Base-by-base conservation (phyloP, 1,140 invertebrate genomes). In the Drosophila orosa region DNA sequence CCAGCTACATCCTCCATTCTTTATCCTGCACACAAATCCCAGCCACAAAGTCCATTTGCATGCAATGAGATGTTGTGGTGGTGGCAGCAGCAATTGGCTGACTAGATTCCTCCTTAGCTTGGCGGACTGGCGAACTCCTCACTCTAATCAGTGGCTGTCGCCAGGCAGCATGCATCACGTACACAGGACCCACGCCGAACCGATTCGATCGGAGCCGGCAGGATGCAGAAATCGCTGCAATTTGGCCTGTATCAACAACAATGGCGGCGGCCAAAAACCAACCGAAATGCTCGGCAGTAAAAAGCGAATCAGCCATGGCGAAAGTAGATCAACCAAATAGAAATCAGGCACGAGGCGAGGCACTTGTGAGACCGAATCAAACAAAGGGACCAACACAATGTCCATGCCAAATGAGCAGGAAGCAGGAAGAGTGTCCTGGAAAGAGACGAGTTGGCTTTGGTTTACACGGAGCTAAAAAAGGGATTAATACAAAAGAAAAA, bases 231-330 rank as follows among this genome's bases (percentile, higher is more conserved):
- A 65, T 71, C 67, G 72, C 58, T 86, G 79, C 84, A 89, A 80
- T 86, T 86, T 83, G 84, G 69, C 79, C 65, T 76, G 66, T 57
- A 83, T 69, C 74, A 69, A 77, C 74, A 78, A 78, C 74, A 78
- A 77, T 71, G 42, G 40, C 37, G 37, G 69, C 27, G 54, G 45
- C 68, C 71, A 59, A 77, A 82, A 76, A 78, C 68, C 72, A 84
- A 74, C 40, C 76, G 19, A 63, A 85, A 73, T 68, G 71, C 63
- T 65, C 71, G 66, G 45, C 71, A 75, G 73, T 66, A 77, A 80
- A 78, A 84, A 72, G 65, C 69, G 68, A 86, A 86, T 83, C 83
- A 82, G 66, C 50, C 61, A 37, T 45, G 50, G 29, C 42, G 44
- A 58, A 60, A 60, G 55, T 58, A 76, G 45, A 66, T 73, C 81